These are phyloP conservation scores for Leistus spinibarbis DNA, from an alignment of 2,888 invertebrate species.

Conservation along the genomic window DNA sequence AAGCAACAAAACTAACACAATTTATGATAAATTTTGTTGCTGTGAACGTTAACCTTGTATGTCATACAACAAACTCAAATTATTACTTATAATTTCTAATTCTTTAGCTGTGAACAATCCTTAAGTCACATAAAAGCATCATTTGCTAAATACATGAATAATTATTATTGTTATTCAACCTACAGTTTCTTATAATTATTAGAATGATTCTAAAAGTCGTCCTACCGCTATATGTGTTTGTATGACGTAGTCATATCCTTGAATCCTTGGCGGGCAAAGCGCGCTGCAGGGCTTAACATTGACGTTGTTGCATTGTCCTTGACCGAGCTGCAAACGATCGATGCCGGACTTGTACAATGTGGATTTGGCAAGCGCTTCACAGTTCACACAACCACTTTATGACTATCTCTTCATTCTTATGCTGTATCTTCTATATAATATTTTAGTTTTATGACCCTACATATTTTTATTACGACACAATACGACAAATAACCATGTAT, in stretches of 20 bases:
- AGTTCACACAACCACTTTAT: background rate
- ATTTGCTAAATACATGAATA: no score
- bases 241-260: background rate
- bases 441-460: background rate
- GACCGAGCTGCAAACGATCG: slow-evolving; percentile 18
- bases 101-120: no score
- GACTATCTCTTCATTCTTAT: background rate
- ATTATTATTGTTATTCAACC: no score
- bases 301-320: slow-evolving; percentile 25
- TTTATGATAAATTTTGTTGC: no score
- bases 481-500: background rate
- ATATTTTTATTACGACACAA: background rate
- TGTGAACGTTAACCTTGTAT: no score
- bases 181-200: no score
- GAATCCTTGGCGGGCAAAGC: background rate
- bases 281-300: background rate
- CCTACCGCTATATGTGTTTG: background rate
- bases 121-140: no score
- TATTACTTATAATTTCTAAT: no score
- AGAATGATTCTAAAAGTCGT: background rate
- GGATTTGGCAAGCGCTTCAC: slow-evolving; percentile 11
- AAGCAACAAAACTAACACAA: no score
- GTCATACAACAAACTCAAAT: no score
- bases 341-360: slow-evolving; percentile 20
- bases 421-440: background rate